Base-by-base conservation (phyloP, 1,140 invertebrate species). In the Sinonovacula constricta region DNA sequence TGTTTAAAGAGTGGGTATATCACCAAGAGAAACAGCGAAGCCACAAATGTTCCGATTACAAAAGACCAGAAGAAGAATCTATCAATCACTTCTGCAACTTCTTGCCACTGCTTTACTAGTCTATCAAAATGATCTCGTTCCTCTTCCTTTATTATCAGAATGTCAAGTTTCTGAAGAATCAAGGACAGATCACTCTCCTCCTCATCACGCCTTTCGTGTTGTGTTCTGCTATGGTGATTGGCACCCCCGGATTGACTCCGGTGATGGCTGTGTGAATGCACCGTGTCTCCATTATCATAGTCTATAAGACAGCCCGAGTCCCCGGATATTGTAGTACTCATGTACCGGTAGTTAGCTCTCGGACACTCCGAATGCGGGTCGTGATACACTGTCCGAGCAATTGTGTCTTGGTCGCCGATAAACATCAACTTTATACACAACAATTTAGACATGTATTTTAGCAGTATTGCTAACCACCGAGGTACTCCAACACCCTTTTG, bases 71-170 rank as follows among this genome's bases (percentile, higher is more conserved):
- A 93, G 90, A 99, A 96, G 60, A 99, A 93, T 86, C 98, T 94
- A 93, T 99, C 98, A 83, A 99, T 98, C 45, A 99, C 97, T 96
- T 99, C 98, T 31, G 98, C 97, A 7, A 99, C 98, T 90, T 99
- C 99, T 89, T 99, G 98, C 98, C 98, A 99, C 81, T 93, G 91
- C 30, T 80, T 80, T n/a, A 81, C 79, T 26, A 82, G 45, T 26
- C 71, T 34, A n/a, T 82, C 79, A 30, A 62, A 56, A 30, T 66
- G 67, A 5, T 82, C 81, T 14, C 79, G 76, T 59, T 85, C 83
- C 14, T 81, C 79, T 69, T 87, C 86, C 22, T 69, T 70, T 5
- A 67, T 45, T 2, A 87, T 79, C 2, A 87, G 49, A 31, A 65
- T 51, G 30, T 84, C 82, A 15, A 87, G 74, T 33, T 81, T 75